Evolutionary conservation across 2,113 vertebrate species (phyloP).

Genomic region (Malaclemys terrapin): DNA sequence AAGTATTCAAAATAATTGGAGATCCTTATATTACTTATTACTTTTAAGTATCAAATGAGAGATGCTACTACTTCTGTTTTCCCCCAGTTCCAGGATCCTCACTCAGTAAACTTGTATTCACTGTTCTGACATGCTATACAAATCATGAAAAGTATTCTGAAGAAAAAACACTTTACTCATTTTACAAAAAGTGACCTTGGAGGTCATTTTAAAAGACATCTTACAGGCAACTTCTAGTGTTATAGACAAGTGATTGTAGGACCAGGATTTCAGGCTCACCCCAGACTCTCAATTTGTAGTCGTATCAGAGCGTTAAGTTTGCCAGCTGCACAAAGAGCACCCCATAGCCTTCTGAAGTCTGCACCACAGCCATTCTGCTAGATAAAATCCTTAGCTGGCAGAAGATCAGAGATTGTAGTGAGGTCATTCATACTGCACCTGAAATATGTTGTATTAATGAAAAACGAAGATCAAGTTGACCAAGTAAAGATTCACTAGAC

Average conservation of each 20-base stretch:
- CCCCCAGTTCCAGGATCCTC: fast-evolving
- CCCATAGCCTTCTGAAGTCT: not conserved
- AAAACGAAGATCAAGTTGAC: not conserved
- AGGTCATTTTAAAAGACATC: not conserved
- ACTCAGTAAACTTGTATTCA: not conserved
- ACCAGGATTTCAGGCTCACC: not conserved
- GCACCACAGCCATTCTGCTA: not conserved
- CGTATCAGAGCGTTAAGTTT: not conserved
- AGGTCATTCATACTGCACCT: not conserved
- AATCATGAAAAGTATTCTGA: not conserved
- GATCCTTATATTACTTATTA: not conserved
- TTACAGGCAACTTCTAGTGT: fast-evolving
- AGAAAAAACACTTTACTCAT: not conserved
- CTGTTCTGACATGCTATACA: fast-evolving
- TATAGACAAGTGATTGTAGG: not conserved
- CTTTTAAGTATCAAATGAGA: not conserved
- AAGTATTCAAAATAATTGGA: fast-evolving
- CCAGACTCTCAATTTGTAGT: not conserved
- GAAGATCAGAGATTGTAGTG: not conserved
- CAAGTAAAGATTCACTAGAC: not conserved
- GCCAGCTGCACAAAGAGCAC: not conserved
- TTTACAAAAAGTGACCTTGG: not conserved
- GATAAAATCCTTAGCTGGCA: not conserved
- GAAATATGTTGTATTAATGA: not conserved
- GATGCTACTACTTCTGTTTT: fast-evolving